Evolutionary conservation across 2,113 vertebrate species (phyloP), one percentile per base, ranked within the genome.

Genomic region (Oncorhynchus masou): DNA sequence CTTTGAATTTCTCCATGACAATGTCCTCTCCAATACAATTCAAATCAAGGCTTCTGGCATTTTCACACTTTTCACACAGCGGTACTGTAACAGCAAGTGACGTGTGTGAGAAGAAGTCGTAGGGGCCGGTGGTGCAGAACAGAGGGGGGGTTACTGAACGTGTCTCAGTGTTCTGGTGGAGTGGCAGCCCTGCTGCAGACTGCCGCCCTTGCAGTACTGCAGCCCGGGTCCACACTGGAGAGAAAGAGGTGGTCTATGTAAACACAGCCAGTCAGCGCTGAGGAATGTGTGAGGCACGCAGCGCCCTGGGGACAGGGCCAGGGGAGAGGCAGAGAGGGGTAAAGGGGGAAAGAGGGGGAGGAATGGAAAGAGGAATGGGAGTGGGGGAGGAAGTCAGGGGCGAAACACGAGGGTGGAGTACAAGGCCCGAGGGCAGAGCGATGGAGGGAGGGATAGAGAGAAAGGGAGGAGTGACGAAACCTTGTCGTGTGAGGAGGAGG

Each of bases 281-380:
- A 90, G 87, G 91, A 93, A 93, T 93, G 91, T 81, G 79, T 80
- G 82, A 91, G 87, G 87, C 86, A 87, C 3, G 79, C 84, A 79
- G 80, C 83, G 49, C 79, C 71, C 68, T 27, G 20, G 62, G 24
- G 57, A 66, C 20, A 20, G 34, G 39, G 25, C 19, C 13, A 25
- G 54, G 20, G 31, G 57, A 6, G 59, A 6, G 22, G 45, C 4
- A 67, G 66, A 45, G n/a, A 29, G n/a, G 51, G 20, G 19, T 51
- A 57, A 5, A 45, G 39, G 39, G 39, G 49, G 29, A 62, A 34
- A 31, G 8, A 60, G 71, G 25, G 71, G n/a, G 29, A 60, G n/a
- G 62, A 31, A 24, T 29, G 29, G 66, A 68, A 70, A 70, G 78
- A 22, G 73, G 62, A 45, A 74, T n/a, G 82, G 83, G 85, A 84